Evolutionary conservation across 2,888 invertebrate genomes (phyloP), one percentile per base, ranked within the genome.

Genomic region (Caenorhabditis uteleia): DNA sequence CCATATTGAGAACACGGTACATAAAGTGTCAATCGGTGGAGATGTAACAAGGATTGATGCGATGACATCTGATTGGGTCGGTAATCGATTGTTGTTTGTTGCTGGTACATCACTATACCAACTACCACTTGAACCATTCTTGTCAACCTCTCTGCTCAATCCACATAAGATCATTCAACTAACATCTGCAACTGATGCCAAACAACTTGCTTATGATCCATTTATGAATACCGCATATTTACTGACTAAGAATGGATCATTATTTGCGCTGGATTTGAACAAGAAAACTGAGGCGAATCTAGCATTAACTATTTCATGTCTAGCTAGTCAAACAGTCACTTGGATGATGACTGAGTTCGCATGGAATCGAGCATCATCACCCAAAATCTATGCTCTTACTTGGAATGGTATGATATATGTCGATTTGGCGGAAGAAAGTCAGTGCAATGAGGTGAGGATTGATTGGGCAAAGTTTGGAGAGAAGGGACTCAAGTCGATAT

Each of bases 1-100:
- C 51, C 68, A 76, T 38, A 72, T 74, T 18, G 68, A 68, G 20
- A 75, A 71, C 34, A 68, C 69, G 3, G 66, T 74, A 5, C 77
- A 77, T 46, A 74, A 76, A 47, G 76, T 73, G 0, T 71, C 79
- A 1, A 61, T 78, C 2, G 72, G 72, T 5, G 79, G 77, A 5
- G 77, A 79, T 42, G 66, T 77, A 26, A 62, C 69, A 18, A 45
- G 70, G 42, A 78, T 82, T 23, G 76, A 77, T 33, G 79, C 80
- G 16, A 80, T 82, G 78, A 75, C 82, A 3, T 75, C 76, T 21
- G 82, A 82, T 57, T 82, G 82, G 82, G 78, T 82, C 8, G 80
- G 77, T 3, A 77, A 82, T 56, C 69, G 82, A 2, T 59, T 82
- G 8, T 51, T 82, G 7, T 68, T 82, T 25, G 77, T 82, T 0